Percentiles rank a stretch among this genome's conserved stretches.
phyloP scores from a whole-genome alignment of 2,888 invertebrate species.

The Apodemia mormo region DNA sequence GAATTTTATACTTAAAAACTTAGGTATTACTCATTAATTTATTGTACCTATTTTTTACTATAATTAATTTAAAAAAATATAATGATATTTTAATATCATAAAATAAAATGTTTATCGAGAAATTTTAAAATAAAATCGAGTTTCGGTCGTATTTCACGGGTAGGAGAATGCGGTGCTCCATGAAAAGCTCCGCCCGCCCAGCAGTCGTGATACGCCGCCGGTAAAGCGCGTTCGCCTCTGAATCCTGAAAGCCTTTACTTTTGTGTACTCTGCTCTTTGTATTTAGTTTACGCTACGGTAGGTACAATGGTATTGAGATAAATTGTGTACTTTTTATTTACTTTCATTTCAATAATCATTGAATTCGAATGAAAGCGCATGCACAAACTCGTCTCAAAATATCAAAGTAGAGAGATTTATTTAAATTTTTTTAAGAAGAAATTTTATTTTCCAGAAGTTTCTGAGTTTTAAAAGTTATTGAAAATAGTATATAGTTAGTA shows the following conservation, averaged over 20 bases:
- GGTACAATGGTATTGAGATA: constrained; percentile 18
- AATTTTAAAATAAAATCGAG: neutral
- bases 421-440: neutral
- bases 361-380: neutral
- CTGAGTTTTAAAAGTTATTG: too few relatives aligned
- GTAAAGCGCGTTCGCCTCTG: constrained; percentile 49
- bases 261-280: constrained; percentile 6
- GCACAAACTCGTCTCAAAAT: neutral
- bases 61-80: too few relatives aligned
- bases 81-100: too few relatives aligned
- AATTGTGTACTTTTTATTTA: constrained; percentile 21
- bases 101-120: neutral
- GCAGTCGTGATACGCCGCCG: constrained; percentile 50
- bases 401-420: neutral
- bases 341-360: constrained; percentile 4
- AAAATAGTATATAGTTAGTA: too few relatives aligned
- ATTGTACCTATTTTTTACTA: too few relatives aligned
- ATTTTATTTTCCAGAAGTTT: too few relatives aligned
- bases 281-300: constrained; percentile 29
- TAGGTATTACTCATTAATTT: too few relatives aligned
- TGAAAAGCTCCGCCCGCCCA: constrained; percentile 45
- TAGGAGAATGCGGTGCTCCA: neutral
- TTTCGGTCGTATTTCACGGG: neutral
- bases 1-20: too few relatives aligned
- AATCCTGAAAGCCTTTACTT: constrained; percentile 21